These are phyloP conservation scores for Megaptera novaeangliae DNA, from an alignment of 2,113 vertebrate species.

Conservation along the genomic window DNA sequence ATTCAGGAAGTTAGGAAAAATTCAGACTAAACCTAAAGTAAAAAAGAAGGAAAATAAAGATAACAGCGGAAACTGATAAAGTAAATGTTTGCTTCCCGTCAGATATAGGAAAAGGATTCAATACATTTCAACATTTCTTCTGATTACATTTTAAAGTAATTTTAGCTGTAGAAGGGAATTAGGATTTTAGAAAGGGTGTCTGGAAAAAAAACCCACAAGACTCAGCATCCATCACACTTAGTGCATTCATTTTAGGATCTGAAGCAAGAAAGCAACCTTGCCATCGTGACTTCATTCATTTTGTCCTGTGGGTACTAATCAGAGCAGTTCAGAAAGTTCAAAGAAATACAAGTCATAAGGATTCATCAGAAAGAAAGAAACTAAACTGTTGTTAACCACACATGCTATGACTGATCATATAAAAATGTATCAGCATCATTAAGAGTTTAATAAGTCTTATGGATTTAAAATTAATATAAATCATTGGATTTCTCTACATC, in stretches of 20 bases:
- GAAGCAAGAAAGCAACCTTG: neutral
- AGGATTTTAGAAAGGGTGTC: neutral
- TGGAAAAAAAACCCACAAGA: neutral
- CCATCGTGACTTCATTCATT: neutral
- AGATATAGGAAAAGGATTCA: neutral
- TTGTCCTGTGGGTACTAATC: neutral
- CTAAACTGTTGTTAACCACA: neutral
- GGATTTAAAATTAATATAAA: constrained; percentile 1
- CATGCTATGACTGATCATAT: neutral
- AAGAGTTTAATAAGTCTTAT: neutral
- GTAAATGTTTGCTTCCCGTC: neutral
- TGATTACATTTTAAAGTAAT: neutral
- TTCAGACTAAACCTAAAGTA: neutral
- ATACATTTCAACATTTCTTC: neutral
- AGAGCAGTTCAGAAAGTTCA: neutral
- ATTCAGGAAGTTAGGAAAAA: neutral
- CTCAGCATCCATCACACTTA: neutral
- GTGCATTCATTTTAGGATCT: neutral
- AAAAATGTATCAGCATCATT: neutral
- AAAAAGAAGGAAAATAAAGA: neutral
- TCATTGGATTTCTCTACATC: neutral
- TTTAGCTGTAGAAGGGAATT: neutral
- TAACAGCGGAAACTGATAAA: neutral
- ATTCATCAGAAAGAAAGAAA: neutral
- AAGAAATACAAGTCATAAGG: neutral